phyloP scores from a whole-genome alignment of 1,140 invertebrate species.

The Tribolium castaneum region DNA sequence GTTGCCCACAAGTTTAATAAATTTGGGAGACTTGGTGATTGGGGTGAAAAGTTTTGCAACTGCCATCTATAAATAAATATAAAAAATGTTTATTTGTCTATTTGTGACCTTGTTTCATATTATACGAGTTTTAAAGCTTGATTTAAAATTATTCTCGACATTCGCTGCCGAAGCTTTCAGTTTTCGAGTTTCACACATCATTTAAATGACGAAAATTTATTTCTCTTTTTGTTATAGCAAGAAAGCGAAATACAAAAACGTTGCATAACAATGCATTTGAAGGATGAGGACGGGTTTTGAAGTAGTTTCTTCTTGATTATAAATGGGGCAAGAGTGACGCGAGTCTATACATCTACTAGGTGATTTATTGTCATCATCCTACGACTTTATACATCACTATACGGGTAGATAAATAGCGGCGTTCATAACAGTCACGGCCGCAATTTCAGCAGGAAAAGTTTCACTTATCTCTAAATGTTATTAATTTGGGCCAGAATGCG shows the following conservation, averaged over 20 bases:
- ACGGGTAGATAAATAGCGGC: conserved; percentile 17
- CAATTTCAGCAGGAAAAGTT: not conserved
- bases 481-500: too few relatives aligned
- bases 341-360: conserved; percentile 23
- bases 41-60: not conserved
- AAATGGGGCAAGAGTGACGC: conserved; percentile 17
- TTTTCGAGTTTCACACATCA: not conserved
- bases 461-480: not conserved
- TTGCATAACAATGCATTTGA: conserved; percentile 10
- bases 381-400: conserved; percentile 28
- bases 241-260: conserved; percentile 2
- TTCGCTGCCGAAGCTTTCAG: too few relatives aligned
- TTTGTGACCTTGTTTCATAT: too few relatives aligned
- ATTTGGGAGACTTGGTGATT: not conserved
- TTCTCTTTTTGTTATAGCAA: not conserved
- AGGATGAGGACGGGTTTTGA: conserved; percentile 12
- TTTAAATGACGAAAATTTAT: not conserved
- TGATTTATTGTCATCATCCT: conserved; percentile 21
- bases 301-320: conserved; percentile 22
- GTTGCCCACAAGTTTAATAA: not conserved
- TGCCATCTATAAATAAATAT: not conserved
- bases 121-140: not conserved
- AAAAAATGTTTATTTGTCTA: too few relatives aligned
- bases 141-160: not conserved
- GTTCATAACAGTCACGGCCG: conserved; percentile 8